Evolutionary conservation across 2,888 invertebrate genomes (phyloP).

Genomic region (Torymus auratus): DNA sequence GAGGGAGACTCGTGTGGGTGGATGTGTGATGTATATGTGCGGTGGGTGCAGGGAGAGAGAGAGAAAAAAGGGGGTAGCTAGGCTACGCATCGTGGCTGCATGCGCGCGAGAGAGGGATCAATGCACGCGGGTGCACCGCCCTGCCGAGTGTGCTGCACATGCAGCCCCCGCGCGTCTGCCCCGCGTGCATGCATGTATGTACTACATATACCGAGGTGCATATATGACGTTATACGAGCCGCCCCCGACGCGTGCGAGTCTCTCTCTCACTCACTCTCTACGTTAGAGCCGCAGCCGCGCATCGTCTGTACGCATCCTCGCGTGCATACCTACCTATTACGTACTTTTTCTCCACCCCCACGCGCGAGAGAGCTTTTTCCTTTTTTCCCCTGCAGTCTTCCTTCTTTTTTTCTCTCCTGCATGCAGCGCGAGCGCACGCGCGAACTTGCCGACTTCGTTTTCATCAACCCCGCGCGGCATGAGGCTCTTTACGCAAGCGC

Average conservation of each 20-base stretch:
- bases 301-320: slow-evolving; percentile 71
- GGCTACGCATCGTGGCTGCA: slow-evolving; percentile 67
- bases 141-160: slow-evolving; percentile 68
- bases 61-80: slow-evolving; percentile 66
- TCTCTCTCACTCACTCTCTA: slow-evolving; percentile 36
- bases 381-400: background rate
- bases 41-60: slow-evolving; percentile 43
- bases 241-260: slow-evolving; percentile 65
- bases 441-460: too few species aligned
- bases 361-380: slow-evolving; percentile 62
- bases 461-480: background rate
- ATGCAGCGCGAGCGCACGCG: slow-evolving; percentile 43
- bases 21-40: background rate
- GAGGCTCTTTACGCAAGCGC: slow-evolving; percentile 15
- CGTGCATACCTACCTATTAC: slow-evolving; percentile 66
- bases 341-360: slow-evolving; percentile 34
- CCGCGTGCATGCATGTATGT: slow-evolving; percentile 63
- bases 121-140: slow-evolving; percentile 76
- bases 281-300: background rate
- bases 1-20: too few species aligned
- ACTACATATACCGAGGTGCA: too few species aligned
- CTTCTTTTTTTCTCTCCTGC: background rate
- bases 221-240: slow-evolving; percentile 9
- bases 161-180: background rate
- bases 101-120: slow-evolving; percentile 68